phyloP scores from a whole-genome alignment of 2,888 invertebrate genomes.

The Nymphalis polychloros region DNA sequence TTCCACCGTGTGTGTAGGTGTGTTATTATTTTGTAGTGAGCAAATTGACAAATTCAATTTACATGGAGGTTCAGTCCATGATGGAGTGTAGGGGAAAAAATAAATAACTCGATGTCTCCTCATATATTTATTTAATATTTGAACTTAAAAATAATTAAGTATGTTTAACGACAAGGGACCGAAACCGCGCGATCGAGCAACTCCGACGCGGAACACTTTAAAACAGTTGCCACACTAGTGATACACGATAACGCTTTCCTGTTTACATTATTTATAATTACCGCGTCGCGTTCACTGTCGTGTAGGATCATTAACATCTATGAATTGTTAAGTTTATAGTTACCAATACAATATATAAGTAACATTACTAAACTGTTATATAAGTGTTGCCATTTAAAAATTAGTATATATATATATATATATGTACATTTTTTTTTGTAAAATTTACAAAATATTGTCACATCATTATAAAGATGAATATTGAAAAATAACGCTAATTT shows the following conservation, averaged over 20 bases:
- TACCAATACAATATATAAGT: not conserved
- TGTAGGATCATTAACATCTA: not conserved
- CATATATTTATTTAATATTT: slow-evolving; percentile 17
- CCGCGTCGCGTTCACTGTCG: not conserved
- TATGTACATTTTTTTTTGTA: too few relatives aligned
- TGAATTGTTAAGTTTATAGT: not conserved
- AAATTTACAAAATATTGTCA: too few relatives aligned
- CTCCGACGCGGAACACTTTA: not conserved
- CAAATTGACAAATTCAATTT: too few relatives aligned
- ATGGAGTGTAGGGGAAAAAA: not conserved
- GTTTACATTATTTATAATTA: too few relatives aligned
- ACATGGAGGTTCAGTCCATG: too few relatives aligned
- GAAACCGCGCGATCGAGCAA: not conserved
- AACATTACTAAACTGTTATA: not conserved
- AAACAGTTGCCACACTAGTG: not conserved
- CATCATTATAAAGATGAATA: too few relatives aligned
- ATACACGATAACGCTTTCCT: not conserved
- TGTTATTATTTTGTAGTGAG: too few relatives aligned
- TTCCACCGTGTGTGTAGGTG: too few relatives aligned
- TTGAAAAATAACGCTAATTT: too few relatives aligned
- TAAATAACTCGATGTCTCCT: not conserved
- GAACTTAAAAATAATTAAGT: slow-evolving; percentile 18
- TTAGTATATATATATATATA: not conserved
- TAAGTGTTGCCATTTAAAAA: not conserved
- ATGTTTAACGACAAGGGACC: slow-evolving; percentile 1